phyloP scores from a whole-genome alignment of 2,113 vertebrate species.

The Helogale parvula region DNA sequence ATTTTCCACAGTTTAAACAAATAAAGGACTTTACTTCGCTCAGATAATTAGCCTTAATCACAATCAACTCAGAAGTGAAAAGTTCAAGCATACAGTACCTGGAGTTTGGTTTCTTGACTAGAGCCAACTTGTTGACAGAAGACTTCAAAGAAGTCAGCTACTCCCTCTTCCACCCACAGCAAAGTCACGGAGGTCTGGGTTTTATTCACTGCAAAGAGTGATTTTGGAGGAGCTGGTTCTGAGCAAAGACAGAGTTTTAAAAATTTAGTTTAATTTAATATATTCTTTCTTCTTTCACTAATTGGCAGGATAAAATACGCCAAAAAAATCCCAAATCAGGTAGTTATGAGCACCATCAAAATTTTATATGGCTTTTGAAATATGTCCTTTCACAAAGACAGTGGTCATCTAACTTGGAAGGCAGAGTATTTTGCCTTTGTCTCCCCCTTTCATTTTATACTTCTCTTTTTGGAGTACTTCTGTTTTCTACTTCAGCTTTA shows the following conservation, averaged over 20 bases:
- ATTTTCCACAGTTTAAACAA: neutral
- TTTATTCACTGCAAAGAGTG: constrained; percentile 94
- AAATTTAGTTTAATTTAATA: constrained; percentile 46
- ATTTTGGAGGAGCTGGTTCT: constrained; percentile 95
- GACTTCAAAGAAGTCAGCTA: constrained; percentile 95
- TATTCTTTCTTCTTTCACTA: constrained; percentile 26
- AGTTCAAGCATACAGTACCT: constrained; percentile 82
- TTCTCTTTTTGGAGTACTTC: constrained; percentile 82
- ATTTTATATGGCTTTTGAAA: constrained; percentile 59
- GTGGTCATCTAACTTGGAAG: constrained; percentile 43
- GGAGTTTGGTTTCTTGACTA: constrained; percentile 84
- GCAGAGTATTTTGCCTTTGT: neutral
- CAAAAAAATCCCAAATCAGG: neutral
- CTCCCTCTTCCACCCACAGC: constrained; percentile 96
- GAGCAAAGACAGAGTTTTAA: constrained; percentile 42
- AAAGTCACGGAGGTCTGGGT: constrained; percentile 94
- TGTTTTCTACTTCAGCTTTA: constrained; percentile 77
- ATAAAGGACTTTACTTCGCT: neutral
- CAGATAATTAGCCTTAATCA: neutral
- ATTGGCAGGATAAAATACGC: neutral
- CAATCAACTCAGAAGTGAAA: neutral
- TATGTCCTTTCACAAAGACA: neutral
- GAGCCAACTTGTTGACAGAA: constrained; percentile 87
- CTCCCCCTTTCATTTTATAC: constrained; percentile 61
- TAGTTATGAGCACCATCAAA: neutral